phyloP scores from a whole-genome alignment of 2,797 vertebrate genomes.

The Falco novaeseelandiae region DNA sequence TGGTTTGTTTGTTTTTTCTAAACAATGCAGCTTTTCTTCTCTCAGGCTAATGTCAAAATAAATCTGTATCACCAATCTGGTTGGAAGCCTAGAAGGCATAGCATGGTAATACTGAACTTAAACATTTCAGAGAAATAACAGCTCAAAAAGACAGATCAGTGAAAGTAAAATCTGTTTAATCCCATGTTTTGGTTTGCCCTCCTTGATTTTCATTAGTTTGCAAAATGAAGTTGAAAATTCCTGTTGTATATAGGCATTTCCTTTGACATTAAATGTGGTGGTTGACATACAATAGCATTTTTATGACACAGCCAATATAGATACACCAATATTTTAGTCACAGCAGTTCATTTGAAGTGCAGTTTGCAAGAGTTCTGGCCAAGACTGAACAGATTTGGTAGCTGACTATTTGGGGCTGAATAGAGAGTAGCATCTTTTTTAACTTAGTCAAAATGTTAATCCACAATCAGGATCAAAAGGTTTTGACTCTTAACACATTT shows the following conservation, averaged over 20 bases:
- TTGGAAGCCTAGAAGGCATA: constrained; percentile 31
- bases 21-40: constrained; percentile 56
- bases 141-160: background rate
- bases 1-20: constrained; percentile 44
- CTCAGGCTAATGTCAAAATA: constrained; percentile 72
- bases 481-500: background rate
- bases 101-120: background rate
- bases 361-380: background rate
- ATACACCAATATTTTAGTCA: background rate
- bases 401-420: background rate
- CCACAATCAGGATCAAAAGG: background rate
- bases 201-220: background rate
- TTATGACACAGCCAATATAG: background rate
- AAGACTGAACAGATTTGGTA: background rate
- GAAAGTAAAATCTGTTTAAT: constrained; percentile 43
- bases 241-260: background rate
- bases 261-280: background rate
- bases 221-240: constrained; percentile 14
- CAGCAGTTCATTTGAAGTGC: background rate
- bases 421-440: background rate
- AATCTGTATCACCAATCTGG: constrained; percentile 65
- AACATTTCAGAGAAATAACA: constrained; percentile 5
- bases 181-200: background rate
- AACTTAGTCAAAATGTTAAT: background rate
- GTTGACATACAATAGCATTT: background rate